A percentile compares a stretch with the other conserved stretches of the same genome.
These are phyloP conservation scores for Galeopsomyia nigrocyanea DNA, from an alignment of 2,888 invertebrate species.

Conservation along the genomic window DNA sequence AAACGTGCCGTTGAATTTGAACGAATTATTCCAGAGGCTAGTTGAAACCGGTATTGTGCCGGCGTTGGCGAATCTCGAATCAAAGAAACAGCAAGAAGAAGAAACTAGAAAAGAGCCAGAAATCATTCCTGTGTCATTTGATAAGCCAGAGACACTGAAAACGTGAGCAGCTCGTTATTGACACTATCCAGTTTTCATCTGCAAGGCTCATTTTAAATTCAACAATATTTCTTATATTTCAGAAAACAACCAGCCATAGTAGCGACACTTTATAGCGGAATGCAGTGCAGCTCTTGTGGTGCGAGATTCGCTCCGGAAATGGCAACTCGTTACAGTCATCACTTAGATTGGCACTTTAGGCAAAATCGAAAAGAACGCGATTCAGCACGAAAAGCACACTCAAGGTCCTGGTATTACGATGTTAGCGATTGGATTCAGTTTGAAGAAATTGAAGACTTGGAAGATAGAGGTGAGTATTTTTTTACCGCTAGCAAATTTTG, in stretches of 20 bases:
- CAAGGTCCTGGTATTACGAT: slow-evolving; percentile 91
- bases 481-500: slow-evolving; percentile 70
- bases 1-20: slow-evolving; percentile 76
- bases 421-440: slow-evolving; percentile 93
- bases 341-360: slow-evolving; percentile 98
- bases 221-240: background rate
- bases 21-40: slow-evolving; percentile 86
- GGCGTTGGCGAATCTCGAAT: slow-evolving; percentile 61
- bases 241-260: slow-evolving; percentile 82
- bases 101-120: slow-evolving; percentile 60
- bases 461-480: slow-evolving; percentile 79
- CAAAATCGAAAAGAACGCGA: slow-evolving; percentile 92
- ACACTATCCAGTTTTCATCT: no score
- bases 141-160: slow-evolving; percentile 81
- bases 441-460: slow-evolving; percentile 92
- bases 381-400: slow-evolving; percentile 85
- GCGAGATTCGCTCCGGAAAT: slow-evolving; percentile 92
- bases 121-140: slow-evolving; percentile 77
- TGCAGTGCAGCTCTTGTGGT: slow-evolving; percentile 98
- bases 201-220: background rate
- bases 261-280: slow-evolving; percentile 83
- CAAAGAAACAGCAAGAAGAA: slow-evolving; percentile 60
- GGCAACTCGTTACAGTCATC: slow-evolving; percentile 91
- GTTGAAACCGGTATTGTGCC: slow-evolving; percentile 86
- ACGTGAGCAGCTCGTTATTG: slow-evolving; percentile 69